phyloP scores from a whole-genome alignment of 2,888 invertebrate species.

The Parnassius apollo region DNA sequence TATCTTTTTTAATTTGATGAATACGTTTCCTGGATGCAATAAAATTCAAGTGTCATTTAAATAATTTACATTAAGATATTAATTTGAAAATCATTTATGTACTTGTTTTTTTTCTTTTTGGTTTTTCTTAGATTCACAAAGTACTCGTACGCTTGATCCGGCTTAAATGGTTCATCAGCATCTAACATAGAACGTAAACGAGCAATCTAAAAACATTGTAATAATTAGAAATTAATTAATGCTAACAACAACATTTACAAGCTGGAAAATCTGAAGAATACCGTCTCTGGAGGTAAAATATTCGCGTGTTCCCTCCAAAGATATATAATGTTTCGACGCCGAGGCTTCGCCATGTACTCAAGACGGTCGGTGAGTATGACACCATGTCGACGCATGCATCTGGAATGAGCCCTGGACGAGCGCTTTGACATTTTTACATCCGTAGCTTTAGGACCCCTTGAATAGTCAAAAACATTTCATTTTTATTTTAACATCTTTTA shows the following conservation, averaged over 20 bases:
- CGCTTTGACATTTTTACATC: constrained; percentile 56
- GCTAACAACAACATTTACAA: too few relatives aligned
- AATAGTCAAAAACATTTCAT: constrained; percentile 2
- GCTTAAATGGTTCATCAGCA: constrained; percentile 72
- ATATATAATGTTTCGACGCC: constrained; percentile 54
- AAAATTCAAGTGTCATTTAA: too few relatives aligned
- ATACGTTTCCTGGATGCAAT: constrained; percentile 36
- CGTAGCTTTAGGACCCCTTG: constrained; percentile 64
- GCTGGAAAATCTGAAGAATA: constrained; percentile 29
- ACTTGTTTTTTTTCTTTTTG: constrained; percentile 54
- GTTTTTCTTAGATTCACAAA: constrained; percentile 62
- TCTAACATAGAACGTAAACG: constrained; percentile 64
- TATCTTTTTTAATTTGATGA: constrained; percentile 55
- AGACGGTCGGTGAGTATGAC: constrained; percentile 63
- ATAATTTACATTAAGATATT: background rate
- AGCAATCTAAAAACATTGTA: constrained; percentile 47
- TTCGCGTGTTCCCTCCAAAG: constrained; percentile 64
- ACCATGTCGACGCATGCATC: constrained; percentile 60
- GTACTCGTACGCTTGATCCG: constrained; percentile 72
- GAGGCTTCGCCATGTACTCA: constrained; percentile 62
- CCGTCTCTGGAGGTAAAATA: constrained; percentile 60
- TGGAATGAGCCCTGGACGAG: constrained; percentile 51
- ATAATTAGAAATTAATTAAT: background rate
- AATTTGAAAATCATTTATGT: constrained; percentile 31
- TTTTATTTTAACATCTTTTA: too few relatives aligned